phyloP scores from a whole-genome alignment of 2,113 vertebrate species.

The Phyllopteryx taeniolatus region DNA sequence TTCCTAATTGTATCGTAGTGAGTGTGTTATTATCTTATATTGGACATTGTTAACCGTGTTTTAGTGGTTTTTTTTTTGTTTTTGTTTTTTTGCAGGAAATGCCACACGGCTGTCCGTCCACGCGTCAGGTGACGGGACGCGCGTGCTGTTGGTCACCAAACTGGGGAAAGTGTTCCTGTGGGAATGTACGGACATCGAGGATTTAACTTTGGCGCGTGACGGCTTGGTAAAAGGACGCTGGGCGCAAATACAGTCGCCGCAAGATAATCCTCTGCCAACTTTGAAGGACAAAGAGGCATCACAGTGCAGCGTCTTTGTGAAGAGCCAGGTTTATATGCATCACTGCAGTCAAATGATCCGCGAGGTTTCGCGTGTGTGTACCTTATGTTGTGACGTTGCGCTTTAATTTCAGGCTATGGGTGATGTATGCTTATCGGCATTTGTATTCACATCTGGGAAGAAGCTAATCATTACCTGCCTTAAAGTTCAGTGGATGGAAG shows the following conservation, averaged over 20 bases:
- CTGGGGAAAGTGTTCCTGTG: constrained; percentile 82
- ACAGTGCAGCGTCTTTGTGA: constrained; percentile 77
- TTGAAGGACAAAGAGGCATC: constrained; percentile 82
- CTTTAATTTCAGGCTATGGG: constrained; percentile 74
- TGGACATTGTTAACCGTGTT: too few relatives aligned
- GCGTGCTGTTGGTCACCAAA: constrained; percentile 71
- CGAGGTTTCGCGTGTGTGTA: background rate
- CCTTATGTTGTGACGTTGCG: background rate
- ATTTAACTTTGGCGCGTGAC: constrained; percentile 53
- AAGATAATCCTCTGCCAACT: constrained; percentile 76
- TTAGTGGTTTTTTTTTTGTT: background rate
- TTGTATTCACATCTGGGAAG: constrained; percentile 80
- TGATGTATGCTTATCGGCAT: constrained; percentile 83
- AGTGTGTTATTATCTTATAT: too few relatives aligned
- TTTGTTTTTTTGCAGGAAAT: constrained; percentile 59
- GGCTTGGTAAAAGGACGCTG: constrained; percentile 73
- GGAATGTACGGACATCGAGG: constrained; percentile 76
- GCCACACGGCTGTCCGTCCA: constrained; percentile 72
- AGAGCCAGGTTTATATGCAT: constrained; percentile 77
- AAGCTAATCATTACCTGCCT: constrained; percentile 79
- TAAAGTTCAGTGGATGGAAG: constrained; percentile 81
- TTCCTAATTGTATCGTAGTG: too few relatives aligned
- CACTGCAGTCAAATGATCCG: background rate
- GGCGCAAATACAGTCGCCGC: constrained; percentile 75
- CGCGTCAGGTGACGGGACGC: constrained; percentile 82